These are phyloP conservation scores for Mus caroli DNA, from an alignment of 2,797 vertebrate species.

Conservation along the genomic window DNA sequence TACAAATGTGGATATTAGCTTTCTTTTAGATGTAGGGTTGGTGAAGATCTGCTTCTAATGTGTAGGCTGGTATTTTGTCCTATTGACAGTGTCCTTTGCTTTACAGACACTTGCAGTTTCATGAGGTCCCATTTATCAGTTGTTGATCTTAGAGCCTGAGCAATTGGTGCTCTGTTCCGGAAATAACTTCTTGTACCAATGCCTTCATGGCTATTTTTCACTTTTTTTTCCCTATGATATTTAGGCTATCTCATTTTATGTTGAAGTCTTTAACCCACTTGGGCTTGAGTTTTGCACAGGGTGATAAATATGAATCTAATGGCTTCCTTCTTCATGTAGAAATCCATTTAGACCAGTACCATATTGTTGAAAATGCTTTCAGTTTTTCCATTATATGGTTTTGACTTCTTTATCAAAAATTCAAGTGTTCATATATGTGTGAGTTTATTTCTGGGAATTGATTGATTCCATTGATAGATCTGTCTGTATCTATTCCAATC, in stretches of 20 bases:
- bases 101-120: background rate
- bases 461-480: background rate
- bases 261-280: background rate
- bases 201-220: background rate
- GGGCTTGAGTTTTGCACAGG: too few relatives aligned
- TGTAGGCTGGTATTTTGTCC: background rate
- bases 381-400: too few relatives aligned
- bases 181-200: background rate
- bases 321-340: too few relatives aligned
- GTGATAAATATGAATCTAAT: too few relatives aligned
- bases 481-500: background rate
- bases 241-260: background rate
- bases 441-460: background rate
- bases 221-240: background rate
- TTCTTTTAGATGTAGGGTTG: too few relatives aligned
- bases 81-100: background rate
- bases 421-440: background rate
- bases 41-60: too few relatives aligned
- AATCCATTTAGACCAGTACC: too few relatives aligned
- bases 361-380: too few relatives aligned
- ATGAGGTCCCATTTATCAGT: background rate
- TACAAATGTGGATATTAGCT: too few relatives aligned
- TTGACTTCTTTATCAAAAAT: too few relatives aligned
- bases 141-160: background rate
- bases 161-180: background rate